These are phyloP conservation scores for Tiaroga cobitis DNA, from an alignment of 2,797 vertebrate species.

Conservation along the genomic window DNA sequence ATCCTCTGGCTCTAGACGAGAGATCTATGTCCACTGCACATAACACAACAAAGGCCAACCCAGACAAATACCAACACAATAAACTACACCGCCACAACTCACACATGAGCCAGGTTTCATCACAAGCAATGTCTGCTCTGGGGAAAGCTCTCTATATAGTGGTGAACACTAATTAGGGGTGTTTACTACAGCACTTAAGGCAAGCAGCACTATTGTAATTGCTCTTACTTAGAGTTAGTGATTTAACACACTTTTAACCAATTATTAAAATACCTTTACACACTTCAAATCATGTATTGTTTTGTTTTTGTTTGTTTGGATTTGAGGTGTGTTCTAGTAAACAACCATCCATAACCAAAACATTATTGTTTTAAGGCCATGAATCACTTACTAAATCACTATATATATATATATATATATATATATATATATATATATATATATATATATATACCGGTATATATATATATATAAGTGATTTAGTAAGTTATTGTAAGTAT, in stretches of 20 bases:
- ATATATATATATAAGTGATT: too few species aligned
- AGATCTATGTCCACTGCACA: constrained; percentile 42
- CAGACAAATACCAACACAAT: constrained; percentile 49
- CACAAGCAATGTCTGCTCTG: constrained; percentile 42
- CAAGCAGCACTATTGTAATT: background rate
- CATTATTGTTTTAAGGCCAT: background rate
- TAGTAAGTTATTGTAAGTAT: too few species aligned
- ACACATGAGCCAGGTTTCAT: constrained; percentile 21
- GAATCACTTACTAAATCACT: background rate
- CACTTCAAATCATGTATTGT: background rate
- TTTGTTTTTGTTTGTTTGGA: background rate
- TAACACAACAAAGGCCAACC: constrained; percentile 51
- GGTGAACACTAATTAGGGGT: constrained; percentile 21
- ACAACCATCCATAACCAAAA: background rate
- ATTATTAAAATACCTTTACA: background rate
- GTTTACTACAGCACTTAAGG: constrained; percentile 29
- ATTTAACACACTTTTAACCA: background rate
- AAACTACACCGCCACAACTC: constrained; percentile 43
- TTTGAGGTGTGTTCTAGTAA: background rate
- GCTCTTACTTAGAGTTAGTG: background rate
- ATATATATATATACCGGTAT: too few species aligned
- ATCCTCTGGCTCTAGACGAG: constrained; percentile 44
- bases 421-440: too few species aligned
- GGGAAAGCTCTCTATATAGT: constrained; percentile 47
- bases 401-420: too few species aligned